Conservation (phyloP, 2,888 invertebrate genomes). For the Thymelicus acteon region DNA sequence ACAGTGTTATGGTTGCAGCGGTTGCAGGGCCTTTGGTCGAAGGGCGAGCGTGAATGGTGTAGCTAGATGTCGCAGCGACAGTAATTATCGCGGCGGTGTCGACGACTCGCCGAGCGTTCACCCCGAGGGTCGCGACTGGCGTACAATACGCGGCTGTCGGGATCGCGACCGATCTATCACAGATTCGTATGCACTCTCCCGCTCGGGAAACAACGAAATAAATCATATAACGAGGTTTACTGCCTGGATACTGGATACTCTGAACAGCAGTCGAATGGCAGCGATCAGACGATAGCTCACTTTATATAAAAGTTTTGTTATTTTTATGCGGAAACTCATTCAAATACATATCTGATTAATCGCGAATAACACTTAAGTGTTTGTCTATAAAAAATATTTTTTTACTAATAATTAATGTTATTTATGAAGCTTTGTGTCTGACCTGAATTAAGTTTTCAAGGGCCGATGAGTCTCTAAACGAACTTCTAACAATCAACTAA, state of each 20-base stretch:
- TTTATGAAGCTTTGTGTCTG: no score
- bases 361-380: no score
- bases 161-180: constrained; percentile 61
- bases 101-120: constrained; percentile 82
- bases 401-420: no score
- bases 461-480: no score
- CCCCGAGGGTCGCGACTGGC: constrained; percentile 69
- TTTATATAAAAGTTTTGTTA: neutral
- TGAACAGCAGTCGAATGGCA: constrained; percentile 13
- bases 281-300: constrained; percentile 4
- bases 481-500: no score
- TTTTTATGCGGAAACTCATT: neutral
- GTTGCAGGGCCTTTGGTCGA: constrained; percentile 48
- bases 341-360: neutral
- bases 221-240: constrained; percentile 40
- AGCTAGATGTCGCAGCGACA: constrained; percentile 70
- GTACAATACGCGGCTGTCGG: constrained; percentile 73
- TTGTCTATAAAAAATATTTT: no score
- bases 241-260: constrained; percentile 18
- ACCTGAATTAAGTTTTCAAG: no score
- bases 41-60: constrained; percentile 57
- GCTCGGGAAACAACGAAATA: constrained; percentile 40
- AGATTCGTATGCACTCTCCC: constrained; percentile 55
- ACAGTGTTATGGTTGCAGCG: constrained; percentile 40
- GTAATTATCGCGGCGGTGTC: constrained; percentile 81